Percentiles rank a stretch among this genome's conserved stretches.
Conservation (phyloP, 2,113 vertebrate species). For the Cricetomys ansorgei region DNA sequence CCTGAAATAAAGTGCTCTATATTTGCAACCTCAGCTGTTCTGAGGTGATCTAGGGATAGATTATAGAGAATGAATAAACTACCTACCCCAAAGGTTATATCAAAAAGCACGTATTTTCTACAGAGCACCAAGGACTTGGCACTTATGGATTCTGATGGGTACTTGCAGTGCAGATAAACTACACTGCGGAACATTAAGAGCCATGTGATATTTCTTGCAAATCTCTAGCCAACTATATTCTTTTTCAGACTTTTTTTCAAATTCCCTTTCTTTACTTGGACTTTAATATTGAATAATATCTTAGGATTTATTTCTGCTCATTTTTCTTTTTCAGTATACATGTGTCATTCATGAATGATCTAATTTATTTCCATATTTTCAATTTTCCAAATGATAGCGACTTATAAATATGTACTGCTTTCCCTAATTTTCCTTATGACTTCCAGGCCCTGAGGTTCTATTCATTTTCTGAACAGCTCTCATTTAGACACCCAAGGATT, state of each 20-base stretch:
- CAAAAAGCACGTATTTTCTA: constrained; percentile 61
- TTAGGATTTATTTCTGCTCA: constrained; percentile 23
- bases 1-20: constrained; percentile 49
- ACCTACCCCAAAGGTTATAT: constrained; percentile 63
- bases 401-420: not conserved
- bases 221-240: constrained; percentile 68
- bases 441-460: not conserved
- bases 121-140: constrained; percentile 38
- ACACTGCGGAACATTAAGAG: constrained; percentile 30
- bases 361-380: constrained; percentile 40
- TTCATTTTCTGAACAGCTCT: not conserved
- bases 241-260: constrained; percentile 33
- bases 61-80: constrained; percentile 68
- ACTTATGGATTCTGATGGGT: constrained; percentile 45
- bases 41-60: constrained; percentile 47
- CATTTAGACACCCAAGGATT: not conserved
- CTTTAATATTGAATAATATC: constrained; percentile 40
- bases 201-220: constrained; percentile 50
- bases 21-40: constrained; percentile 71
- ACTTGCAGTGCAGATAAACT: constrained; percentile 51
- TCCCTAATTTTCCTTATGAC: not conserved
- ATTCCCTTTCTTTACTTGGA: not conserved
- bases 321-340: constrained; percentile 13
- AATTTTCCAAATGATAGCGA: not conserved
- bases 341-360: not conserved